These are phyloP conservation scores for Vesta saturnalis DNA, from an alignment of 2,888 invertebrate genomes.

Conservation along the genomic window DNA sequence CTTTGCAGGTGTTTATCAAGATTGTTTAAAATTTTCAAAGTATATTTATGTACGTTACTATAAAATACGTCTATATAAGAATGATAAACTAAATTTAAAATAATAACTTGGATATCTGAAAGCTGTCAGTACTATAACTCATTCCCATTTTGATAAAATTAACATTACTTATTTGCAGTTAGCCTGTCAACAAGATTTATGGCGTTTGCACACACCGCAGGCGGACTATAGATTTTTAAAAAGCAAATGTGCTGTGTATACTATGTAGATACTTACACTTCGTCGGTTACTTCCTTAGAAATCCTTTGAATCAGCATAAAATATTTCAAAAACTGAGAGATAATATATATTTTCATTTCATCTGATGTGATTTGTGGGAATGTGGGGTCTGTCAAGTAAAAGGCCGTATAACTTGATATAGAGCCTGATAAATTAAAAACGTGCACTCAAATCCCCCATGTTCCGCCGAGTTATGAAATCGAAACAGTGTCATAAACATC, in stretches of 20 bases:
- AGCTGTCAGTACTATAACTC: too few species aligned
- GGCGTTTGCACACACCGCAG: too few species aligned
- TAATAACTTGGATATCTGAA: too few species aligned
- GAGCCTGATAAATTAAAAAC: slow-evolving; percentile 65
- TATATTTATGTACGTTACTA: too few species aligned
- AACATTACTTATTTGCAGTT: too few species aligned
- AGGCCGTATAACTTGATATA: slow-evolving; percentile 60
- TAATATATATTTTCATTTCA: slow-evolving; percentile 58
- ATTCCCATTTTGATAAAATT: too few species aligned
- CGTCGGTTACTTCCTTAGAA: slow-evolving; percentile 19
- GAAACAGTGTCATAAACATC: slow-evolving; percentile 65
- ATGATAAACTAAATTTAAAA: too few species aligned
- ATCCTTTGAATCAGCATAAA: slow-evolving; percentile 35
- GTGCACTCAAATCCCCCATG: slow-evolving; percentile 58
- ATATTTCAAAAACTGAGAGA: slow-evolving; percentile 37
- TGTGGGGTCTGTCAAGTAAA: slow-evolving; percentile 58
- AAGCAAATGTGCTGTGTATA: background rate
- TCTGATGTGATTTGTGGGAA: slow-evolving; percentile 59
- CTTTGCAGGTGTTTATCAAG: too few species aligned
- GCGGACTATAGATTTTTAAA: too few species aligned
- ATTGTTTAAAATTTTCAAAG: too few species aligned
- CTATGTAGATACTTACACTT: background rate
- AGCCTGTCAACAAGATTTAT: too few species aligned
- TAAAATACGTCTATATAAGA: too few species aligned
- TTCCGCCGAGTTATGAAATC: slow-evolving; percentile 63